Conservation (phyloP, 2,113 vertebrate species). For the Syngnathoides biaculeatus region DNA sequence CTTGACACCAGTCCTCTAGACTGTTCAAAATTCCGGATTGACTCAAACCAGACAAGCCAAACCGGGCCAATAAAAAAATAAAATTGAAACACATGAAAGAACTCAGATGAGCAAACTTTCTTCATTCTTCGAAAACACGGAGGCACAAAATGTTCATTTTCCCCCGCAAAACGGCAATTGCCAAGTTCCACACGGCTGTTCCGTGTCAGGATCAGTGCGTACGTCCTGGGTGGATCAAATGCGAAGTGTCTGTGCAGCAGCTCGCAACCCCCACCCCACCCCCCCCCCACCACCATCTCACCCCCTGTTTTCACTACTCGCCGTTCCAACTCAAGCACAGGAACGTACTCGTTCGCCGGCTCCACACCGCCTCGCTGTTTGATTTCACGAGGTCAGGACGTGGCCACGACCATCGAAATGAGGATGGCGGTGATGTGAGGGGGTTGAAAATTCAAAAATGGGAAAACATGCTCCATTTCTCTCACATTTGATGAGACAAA, state of each 20-base stretch:
- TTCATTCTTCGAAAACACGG: no score
- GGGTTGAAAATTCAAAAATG: slow-evolving; percentile 16
- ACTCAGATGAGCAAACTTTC: slow-evolving; percentile 1
- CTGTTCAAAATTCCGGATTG: neutral
- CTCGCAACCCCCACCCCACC: no score
- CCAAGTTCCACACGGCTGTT: slow-evolving; percentile 47
- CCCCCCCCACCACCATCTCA: no score
- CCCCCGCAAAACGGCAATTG: slow-evolving; percentile 36
- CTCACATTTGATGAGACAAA: neutral
- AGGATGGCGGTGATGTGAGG: no score
- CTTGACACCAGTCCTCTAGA: no score
- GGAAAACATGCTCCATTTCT: neutral
- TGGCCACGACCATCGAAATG: slow-evolving; percentile 27
- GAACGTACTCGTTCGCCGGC: slow-evolving; percentile 34
- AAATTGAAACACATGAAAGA: neutral
- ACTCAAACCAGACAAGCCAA: neutral
- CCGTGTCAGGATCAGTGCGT: slow-evolving; percentile 44
- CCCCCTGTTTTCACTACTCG: slow-evolving; percentile 33
- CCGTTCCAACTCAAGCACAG: slow-evolving; percentile 58
- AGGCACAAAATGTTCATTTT: slow-evolving; percentile 34
- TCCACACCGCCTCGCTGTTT: slow-evolving; percentile 30
- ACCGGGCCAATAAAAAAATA: neutral
- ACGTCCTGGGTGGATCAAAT: slow-evolving; percentile 51
- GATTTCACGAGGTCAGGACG: slow-evolving; percentile 22
- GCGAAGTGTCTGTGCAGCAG: slow-evolving; percentile 46